Conservation (phyloP, 2,113 vertebrate genomes). For the Saguinus imperator region DNA sequence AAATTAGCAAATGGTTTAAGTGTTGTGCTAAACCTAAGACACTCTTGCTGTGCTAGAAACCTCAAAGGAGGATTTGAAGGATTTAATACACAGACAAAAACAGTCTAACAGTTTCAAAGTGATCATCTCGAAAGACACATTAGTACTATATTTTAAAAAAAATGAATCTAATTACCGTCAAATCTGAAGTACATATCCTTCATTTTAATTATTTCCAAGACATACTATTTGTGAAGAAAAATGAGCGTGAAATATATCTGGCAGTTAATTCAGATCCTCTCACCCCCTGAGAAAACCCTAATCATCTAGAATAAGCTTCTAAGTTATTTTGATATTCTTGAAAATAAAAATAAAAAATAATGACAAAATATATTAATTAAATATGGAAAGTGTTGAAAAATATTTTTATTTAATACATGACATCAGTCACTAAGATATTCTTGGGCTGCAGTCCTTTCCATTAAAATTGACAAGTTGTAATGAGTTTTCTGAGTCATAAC, state of each 20-base stretch:
- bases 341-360: conserved; percentile 18
- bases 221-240: neutral
- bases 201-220: neutral
- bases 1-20: neutral
- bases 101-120: neutral
- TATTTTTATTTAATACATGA: neutral
- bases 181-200: neutral
- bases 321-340: neutral
- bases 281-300: too few relatives aligned
- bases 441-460: neutral
- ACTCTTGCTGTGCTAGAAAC: neutral
- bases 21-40: neutral
- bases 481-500: neutral
- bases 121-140: neutral
- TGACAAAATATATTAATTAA: neutral
- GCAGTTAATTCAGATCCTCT: neutral
- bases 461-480: neutral
- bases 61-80: neutral
- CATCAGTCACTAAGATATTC: neutral
- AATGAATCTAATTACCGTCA: neutral
- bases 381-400: neutral
- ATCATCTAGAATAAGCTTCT: neutral
- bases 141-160: neutral
- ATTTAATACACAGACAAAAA: neutral
- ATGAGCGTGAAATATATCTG: neutral